Evolutionary conservation across 2,797 vertebrate species (phyloP).

Genomic region (Danio tinwini): DNA sequence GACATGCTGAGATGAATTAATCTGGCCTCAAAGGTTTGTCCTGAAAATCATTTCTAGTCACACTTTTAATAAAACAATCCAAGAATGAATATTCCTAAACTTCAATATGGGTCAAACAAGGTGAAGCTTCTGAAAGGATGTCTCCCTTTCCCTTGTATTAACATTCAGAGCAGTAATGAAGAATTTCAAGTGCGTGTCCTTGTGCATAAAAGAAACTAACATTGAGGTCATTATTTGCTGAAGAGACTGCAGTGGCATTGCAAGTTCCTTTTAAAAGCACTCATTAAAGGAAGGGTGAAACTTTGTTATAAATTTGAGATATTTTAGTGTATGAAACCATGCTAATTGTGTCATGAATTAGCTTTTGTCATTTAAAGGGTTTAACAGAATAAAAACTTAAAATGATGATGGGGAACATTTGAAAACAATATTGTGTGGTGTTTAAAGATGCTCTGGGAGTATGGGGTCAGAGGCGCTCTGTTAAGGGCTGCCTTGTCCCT

Average conservation of each 20-base stretch:
- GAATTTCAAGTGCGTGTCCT: not conserved
- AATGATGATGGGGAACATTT: not conserved
- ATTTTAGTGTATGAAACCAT: not conserved
- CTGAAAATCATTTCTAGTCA: not conserved
- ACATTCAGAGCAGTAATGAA: not conserved
- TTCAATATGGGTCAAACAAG: not conserved
- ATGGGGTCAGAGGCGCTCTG: no score
- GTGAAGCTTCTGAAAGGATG: not conserved
- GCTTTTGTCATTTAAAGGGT: not conserved
- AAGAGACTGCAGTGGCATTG: not conserved
- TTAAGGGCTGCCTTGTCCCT: no score
- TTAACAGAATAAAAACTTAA: not conserved
- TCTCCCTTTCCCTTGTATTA: not conserved
- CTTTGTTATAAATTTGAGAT: not conserved
- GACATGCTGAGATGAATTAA: not conserved
- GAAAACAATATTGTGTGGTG: not conserved
- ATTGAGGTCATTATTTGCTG: not conserved
- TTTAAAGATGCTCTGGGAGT: no score
- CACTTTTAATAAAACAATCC: not conserved
- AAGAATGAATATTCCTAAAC: not conserved
- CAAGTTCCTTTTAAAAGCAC: not conserved
- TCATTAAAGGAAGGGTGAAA: not conserved
- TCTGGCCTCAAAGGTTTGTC: constrained; percentile 7
- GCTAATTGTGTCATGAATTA: not conserved
- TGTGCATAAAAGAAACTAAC: not conserved